A percentile compares a stretch with the other conserved stretches of the same genome.
Evolutionary conservation across 2,113 vertebrate species (phyloP).

Genomic region (Azemiops feae): DNA sequence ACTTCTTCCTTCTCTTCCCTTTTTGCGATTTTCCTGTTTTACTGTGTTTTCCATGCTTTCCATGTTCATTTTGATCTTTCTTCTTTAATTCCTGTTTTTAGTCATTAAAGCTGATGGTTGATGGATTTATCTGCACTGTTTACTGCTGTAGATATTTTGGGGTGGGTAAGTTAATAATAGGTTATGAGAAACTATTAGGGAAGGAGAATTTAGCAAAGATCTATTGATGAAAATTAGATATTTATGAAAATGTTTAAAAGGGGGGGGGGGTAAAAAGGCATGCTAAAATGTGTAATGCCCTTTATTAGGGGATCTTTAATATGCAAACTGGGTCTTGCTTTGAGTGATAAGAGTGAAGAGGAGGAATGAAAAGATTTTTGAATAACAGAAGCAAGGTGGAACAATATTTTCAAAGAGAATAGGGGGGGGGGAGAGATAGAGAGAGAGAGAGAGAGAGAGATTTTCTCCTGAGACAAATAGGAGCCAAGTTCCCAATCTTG

Average conservation of each 20-base stretch:
- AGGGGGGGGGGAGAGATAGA: neutral
- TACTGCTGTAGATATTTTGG: neutral
- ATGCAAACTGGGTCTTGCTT: neutral
- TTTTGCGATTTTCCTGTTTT: neutral
- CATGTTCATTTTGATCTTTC: neutral
- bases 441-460: neutral
- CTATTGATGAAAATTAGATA: neutral
- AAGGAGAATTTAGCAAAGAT: neutral
- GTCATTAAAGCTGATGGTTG: neutral
- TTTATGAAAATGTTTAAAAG: neutral
- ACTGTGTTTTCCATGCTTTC: neutral
- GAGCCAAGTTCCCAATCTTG: constrained; percentile 39
- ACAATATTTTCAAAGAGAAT: constrained; percentile 6
- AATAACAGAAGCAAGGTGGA: neutral
- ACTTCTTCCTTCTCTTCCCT: neutral
- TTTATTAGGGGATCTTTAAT: neutral
- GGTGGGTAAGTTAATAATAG: neutral
- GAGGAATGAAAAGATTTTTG: neutral
- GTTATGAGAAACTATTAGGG: neutral
- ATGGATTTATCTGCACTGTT: neutral
- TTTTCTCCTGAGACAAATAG: constrained; percentile 22
- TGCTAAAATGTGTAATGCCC: neutral
- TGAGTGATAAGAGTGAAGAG: neutral
- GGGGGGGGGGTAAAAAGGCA: neutral
- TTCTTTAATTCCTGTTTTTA: neutral